Evolutionary conservation across 2,888 invertebrate genomes (phyloP).

Genomic region (Ophioninae sp.): DNA sequence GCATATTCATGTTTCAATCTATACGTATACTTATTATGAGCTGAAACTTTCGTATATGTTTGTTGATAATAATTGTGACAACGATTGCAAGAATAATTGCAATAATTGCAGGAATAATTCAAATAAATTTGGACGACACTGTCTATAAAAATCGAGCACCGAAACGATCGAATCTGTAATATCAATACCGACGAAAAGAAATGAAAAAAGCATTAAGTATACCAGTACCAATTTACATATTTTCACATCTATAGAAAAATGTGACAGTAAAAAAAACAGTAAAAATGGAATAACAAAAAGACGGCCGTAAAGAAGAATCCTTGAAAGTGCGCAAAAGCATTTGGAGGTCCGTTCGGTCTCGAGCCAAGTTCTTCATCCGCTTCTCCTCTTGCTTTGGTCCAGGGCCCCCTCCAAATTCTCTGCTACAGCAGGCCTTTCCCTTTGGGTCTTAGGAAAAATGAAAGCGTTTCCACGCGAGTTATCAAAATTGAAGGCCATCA

Average conservation of each 20-base stretch:
- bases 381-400: not conserved
- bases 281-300: not conserved
- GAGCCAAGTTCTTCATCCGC: slow-evolving; percentile 47
- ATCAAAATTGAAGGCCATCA: not conserved
- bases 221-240: not conserved
- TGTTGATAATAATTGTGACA: too few relatives aligned
- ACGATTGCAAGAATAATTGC: too few relatives aligned
- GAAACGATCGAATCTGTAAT: too few relatives aligned
- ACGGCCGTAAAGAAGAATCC: slow-evolving; percentile 48
- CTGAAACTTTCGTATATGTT: too few relatives aligned
- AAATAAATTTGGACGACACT: too few relatives aligned
- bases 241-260: not conserved
- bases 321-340: slow-evolving; percentile 44
- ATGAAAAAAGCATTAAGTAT: not conserved
- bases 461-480: not conserved
- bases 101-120: not conserved
- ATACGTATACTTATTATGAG: not conserved
- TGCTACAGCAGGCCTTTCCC: too few relatives aligned
- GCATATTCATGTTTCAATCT: slow-evolving; percentile 8
- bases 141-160: too few relatives aligned
- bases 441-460: not conserved
- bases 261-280: not conserved
- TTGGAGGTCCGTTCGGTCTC: slow-evolving; percentile 39
- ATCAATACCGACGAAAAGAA: too few relatives aligned
- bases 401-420: too few relatives aligned